Evolutionary conservation across 2,113 vertebrate species (phyloP), one percentile per base, ranked within the genome.

Genomic region (Pleuronectes platessa): DNA sequence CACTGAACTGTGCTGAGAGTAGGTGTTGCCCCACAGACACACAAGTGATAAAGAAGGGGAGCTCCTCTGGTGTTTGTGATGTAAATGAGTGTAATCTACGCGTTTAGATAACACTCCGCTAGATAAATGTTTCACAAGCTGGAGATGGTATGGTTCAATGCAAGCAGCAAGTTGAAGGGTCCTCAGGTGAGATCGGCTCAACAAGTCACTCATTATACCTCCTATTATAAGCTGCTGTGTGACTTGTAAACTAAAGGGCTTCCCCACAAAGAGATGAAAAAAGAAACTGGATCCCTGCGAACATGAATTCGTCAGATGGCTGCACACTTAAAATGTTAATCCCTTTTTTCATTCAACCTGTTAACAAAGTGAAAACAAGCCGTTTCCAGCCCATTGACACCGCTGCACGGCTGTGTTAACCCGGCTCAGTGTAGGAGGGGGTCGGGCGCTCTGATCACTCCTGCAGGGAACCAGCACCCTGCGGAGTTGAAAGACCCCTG

Each of bases 381-480:
- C 79, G 83, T 75, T 92, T 83, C 63, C 86, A 85, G 86, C 82
- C 81, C 79, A 81, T 87, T 89, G 82, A 89, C 66, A 47, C 72
- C 17, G 73, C 85, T 76, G 84, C 75, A 81, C 31, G 77, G 84
- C 61, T 74, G 69, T 78, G 66, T 89, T 76, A 61, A 74, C 40
- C 76, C 81, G 81, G 85, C 89, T 81, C 80, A 40, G 86, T 87
- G 88, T 86, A 53, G 78, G 65, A 3, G 47, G 79, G 80, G 86
- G 76, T 35, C 49, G 84, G 42, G 64, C 11, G 66, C 92, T 94
- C 85, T 94, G 93, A 93, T 94, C 93, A 86, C 63, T 88, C 78
- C 84, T 40, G 85, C 67, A 61, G 85, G 90, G 85, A 76, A 82
- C 59, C 71, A 81, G 70, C 87, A 66, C 86, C 92, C 92, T 21